Base-by-base conservation (phyloP, 1,140 invertebrate genomes). In the Pomacea maculata region DNA sequence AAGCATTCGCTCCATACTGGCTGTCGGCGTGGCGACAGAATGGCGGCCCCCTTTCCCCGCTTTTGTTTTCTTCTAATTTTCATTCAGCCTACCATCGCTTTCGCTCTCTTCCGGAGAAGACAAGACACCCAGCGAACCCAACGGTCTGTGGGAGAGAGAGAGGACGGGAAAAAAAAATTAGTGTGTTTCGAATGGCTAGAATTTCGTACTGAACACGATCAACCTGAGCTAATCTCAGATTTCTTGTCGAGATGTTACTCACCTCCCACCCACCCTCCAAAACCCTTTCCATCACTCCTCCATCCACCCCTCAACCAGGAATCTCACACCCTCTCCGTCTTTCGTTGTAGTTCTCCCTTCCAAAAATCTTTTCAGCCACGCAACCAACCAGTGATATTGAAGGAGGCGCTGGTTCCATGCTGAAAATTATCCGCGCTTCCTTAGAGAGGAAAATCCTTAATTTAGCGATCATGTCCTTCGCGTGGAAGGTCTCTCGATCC, bases 21-120 rank as follows among this genome's bases (percentile, higher is more conserved):
- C 75, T 76, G 75, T 54, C 75, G 57, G 29, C 9, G 25, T 61
- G 75, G 75, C 75, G 75, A 57, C 75, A 29, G 21, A 21, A 2
- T 12, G 75, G 52, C 75, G 52, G 75, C 57, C 52, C 55, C 21
- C 34, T 61, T 54, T 76, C 57, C 29, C 52, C 75, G 75, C 75
- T 76, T 76, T 76, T 76, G 75, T 76, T 76, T 76, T 61, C 55
- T 61, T 54, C 34, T 76, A 76, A 76, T 76, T 76, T 76, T 76
- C 75, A 76, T 55, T 25, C 75, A 54, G 55, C n/a, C 57, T 55
- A 54, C 75, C 57, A 45, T 54, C 52, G 57, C 72, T 73, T 73
- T 70, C 67, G 21, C 67, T n/a, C 14, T 12, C 67, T 70, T 70
- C 67, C 67, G 67, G 67, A 34, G 21, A 34, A 70, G 29, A 70